phyloP scores from a whole-genome alignment of 2,113 vertebrate species.

The Chlamydotis undulata region DNA sequence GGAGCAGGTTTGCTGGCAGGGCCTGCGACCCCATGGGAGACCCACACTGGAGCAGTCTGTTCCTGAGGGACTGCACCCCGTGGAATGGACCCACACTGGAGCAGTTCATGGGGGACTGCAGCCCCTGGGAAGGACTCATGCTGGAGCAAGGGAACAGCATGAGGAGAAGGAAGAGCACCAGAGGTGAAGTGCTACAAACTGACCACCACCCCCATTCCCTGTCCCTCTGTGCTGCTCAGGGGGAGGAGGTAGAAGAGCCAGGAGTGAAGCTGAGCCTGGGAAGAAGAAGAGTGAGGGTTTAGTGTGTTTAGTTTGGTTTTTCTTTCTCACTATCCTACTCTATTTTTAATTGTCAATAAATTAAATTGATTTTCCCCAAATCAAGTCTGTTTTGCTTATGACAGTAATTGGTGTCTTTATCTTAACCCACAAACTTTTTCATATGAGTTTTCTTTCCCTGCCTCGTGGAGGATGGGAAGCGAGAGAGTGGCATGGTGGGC shows the following conservation, averaged over 20 bases:
- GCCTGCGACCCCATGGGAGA: too few species aligned
- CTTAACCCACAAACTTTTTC: fast-evolving
- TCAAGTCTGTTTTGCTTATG: background rate
- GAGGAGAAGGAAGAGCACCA: background rate
- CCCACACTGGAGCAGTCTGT: background rate
- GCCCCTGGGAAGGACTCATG: fast-evolving
- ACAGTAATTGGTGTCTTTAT: background rate
- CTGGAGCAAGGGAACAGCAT: background rate
- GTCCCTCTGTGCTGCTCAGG: background rate
- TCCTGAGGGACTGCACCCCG: background rate
- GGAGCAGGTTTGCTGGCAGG: background rate
- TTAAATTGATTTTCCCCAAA: background rate
- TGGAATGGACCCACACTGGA: background rate
- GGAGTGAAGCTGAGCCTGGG: background rate
- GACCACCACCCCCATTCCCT: background rate
- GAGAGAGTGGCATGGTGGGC: background rate
- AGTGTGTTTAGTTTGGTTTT: background rate
- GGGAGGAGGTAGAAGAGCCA: background rate
- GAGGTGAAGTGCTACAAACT: background rate
- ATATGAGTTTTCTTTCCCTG: background rate
- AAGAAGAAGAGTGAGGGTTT: background rate
- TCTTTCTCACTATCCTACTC: background rate
- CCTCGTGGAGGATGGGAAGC: background rate
- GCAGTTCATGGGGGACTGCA: background rate
- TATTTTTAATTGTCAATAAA: background rate